phyloP scores from a whole-genome alignment of 1,140 invertebrate genomes.

The Drosophila orosa region DNA sequence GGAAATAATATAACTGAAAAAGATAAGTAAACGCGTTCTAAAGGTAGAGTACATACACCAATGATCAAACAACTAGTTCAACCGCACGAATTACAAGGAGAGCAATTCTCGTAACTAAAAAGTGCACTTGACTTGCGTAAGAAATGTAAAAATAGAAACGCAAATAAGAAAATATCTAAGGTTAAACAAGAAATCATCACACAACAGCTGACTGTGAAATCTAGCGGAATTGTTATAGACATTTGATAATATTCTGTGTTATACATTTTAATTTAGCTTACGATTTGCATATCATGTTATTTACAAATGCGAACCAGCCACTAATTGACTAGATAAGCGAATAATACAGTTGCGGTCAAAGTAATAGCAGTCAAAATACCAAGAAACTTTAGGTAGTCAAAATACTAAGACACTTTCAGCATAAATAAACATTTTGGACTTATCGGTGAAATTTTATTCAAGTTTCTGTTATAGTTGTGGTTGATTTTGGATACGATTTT shows the following conservation, averaged over 20 bases:
- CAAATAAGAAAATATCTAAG: constrained; percentile 30
- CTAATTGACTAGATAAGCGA: constrained; percentile 58
- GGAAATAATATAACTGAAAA: too few species aligned
- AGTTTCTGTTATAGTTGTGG: not conserved
- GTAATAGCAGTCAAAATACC: not conserved
- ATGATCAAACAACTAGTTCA: not conserved
- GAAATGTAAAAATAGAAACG: constrained; percentile 27
- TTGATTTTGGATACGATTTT: not conserved
- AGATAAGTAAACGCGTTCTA: not conserved
- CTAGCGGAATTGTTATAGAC: constrained; percentile 42
- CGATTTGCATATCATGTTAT: constrained; percentile 49
- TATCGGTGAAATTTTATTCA: not conserved
- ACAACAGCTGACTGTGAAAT: constrained; percentile 27
- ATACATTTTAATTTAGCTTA: constrained; percentile 49
- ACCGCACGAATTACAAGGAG: constrained; percentile 16
- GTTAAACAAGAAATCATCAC: constrained; percentile 36
- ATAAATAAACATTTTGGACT: too few species aligned
- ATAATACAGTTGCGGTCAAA: constrained; percentile 16
- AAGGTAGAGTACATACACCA: not conserved
- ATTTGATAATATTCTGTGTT: constrained; percentile 58
- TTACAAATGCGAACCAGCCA: constrained; percentile 43
- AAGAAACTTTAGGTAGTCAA: not conserved
- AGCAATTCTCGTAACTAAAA: constrained; percentile 10
- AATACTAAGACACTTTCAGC: not conserved
- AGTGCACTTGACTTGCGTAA: constrained; percentile 30